Evolutionary conservation across 2,113 vertebrate species (phyloP).

Genomic region (Coreoperca whiteheadi): DNA sequence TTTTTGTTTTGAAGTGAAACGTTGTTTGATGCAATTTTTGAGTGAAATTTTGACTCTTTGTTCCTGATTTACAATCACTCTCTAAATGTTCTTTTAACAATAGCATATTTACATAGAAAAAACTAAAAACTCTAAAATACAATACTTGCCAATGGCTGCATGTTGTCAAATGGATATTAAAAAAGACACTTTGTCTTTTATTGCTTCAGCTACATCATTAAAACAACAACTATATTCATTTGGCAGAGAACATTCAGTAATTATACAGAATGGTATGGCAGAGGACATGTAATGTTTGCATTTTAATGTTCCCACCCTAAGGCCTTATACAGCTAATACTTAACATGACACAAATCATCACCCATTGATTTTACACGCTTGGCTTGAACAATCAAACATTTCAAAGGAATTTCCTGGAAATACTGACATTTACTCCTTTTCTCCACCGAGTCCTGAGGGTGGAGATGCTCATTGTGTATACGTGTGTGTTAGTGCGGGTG

Average conservation of each 20-base stretch:
- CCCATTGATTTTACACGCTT: constrained; percentile 73
- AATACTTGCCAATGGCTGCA: neutral
- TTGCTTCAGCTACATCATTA: constrained; percentile 46
- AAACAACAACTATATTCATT: constrained; percentile 43
- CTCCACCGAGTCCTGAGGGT: constrained; percentile 59
- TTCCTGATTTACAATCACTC: constrained; percentile 18
- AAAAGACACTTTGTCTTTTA: constrained; percentile 36
- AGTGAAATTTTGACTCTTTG: constrained; percentile 43
- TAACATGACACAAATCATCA: constrained; percentile 66
- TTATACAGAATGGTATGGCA: constrained; percentile 40
- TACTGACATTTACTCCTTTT: constrained; percentile 83
- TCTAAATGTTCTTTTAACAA: constrained; percentile 18
- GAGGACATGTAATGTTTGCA: constrained; percentile 56
- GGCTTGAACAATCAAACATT: constrained; percentile 77
- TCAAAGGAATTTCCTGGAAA: constrained; percentile 77
- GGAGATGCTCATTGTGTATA: constrained; percentile 14
- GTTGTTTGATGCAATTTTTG: constrained; percentile 61
- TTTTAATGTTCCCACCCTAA: constrained; percentile 50
- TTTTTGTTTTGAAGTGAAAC: constrained; percentile 62
- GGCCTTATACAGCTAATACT: constrained; percentile 33
- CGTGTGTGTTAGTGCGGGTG: constrained; percentile 21
- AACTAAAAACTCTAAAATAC: neutral
- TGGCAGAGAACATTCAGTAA: constrained; percentile 56
- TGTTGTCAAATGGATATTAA: constrained; percentile 42
- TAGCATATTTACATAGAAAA: constrained; percentile 11